Base-by-base conservation (phyloP, 2,797 vertebrate genomes). In the Erithacus rubecula region DNA sequence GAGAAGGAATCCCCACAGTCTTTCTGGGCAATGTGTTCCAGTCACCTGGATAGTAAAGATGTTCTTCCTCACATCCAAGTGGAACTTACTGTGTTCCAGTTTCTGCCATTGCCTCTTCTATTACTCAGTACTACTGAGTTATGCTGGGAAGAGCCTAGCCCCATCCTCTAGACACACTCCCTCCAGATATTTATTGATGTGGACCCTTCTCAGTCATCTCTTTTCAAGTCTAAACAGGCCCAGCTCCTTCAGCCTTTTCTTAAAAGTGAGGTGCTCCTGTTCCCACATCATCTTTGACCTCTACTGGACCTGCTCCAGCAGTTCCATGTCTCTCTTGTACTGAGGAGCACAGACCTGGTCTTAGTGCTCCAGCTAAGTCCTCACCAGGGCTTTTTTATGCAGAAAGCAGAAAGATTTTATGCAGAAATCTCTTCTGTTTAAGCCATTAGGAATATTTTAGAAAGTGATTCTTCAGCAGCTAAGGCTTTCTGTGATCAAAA, bases 271-370 rank as follows among this genome's bases (percentile, higher is more conserved):
- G 15, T 32, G 22, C 15, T 81, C 32, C 39, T 41, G 22, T 46
- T 60, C 34, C 22, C 27, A 55, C 36, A 62, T 49, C 23, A 67
- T 36, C 18, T 68, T 55, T 43, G 27, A 55, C 63, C 4, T 82
- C 47, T 17, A 12, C 30, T 20, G 16, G 41, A 68, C 13, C 9
- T 0, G 0, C 29, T 60, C 19, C 11, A 36, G 22, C 18, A 55
- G 6, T 4, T 55, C 20, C 56, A 24, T 49, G 5, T 37, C 27
- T 37, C 29, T 49, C n/a, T 44, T 34, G 14, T 26, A 9, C 16
- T 26, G 23, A 56, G 43, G 20, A 56, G 8, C 14, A 17, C 71
- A 89, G 56, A 49, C 24, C 9, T 10, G 19, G 32, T 43, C 27
- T 11, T 7, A 39, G n/a, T 26, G 21, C 30, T 80, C 39, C 60